These are phyloP conservation scores for Paelopatides confundens DNA, from an alignment of 53 echinoderm and acorn worm genomes.

Conservation along the genomic window DNA sequence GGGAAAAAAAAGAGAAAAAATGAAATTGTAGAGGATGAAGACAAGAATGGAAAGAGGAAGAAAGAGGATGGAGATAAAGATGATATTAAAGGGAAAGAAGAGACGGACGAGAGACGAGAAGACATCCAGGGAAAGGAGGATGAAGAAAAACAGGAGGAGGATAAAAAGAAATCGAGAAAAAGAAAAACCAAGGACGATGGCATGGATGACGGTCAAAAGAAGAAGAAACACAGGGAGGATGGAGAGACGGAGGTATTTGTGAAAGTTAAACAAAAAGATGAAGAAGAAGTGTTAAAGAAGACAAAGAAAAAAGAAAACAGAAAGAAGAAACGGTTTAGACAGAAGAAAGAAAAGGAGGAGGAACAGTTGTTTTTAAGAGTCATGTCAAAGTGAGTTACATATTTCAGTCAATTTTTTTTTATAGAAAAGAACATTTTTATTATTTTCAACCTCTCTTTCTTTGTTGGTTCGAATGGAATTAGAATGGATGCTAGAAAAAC, in stretches of 20 bases:
- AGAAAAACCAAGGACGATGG: not conserved
- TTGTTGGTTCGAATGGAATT: too few species aligned
- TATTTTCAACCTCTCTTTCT: too few species aligned
- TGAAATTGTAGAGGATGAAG: not conserved
- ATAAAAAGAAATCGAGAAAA: conserved; percentile 32
- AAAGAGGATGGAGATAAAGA: not conserved
- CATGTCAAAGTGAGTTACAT: not conserved
- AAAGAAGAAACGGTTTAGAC: conserved; percentile 74
- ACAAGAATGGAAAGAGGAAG: not conserved
- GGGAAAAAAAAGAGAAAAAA: conserved; percentile 14
- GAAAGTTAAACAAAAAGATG: not conserved
- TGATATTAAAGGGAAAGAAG: not conserved
- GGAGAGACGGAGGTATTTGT: not conserved
- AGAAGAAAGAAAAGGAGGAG: conserved; percentile 68
- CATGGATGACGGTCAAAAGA: not conserved
- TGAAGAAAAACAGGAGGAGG: not conserved
- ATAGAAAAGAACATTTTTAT: too few species aligned
- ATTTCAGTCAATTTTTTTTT: too few species aligned
- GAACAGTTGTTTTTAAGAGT: conserved; percentile 75
- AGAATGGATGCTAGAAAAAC: too few species aligned
- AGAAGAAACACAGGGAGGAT: conserved; percentile 1
- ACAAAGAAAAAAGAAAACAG: not conserved
- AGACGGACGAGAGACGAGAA: not conserved
- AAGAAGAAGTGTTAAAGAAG: not conserved
- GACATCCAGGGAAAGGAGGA: not conserved